Evolutionary conservation across 2,113 vertebrate genomes (phyloP), one percentile per base, ranked within the genome.

Genomic region (Pseudonaja textilis): DNA sequence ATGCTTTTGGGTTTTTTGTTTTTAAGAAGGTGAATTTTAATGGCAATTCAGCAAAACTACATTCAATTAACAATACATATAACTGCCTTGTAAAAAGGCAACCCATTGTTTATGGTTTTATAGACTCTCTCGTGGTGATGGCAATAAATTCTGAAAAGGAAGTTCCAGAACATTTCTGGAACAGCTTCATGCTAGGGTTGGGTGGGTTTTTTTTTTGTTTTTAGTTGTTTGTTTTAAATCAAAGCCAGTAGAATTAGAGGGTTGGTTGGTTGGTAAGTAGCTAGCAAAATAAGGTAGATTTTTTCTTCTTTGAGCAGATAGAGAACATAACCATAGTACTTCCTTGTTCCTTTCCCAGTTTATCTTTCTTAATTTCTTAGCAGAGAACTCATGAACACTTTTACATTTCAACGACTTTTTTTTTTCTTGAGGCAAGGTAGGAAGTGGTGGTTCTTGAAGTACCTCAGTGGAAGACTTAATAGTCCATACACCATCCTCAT

Each of bases 401-500:
- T 34, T 85, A 42, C 54, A 81, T 26, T 52, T 89, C 54, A 25
- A n/a, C 12, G 42, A 39, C 39, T 61, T 5, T 85, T 81, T 81
- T 3, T 29, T 3, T 69, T 25, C 47, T 64, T 57, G 89, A 86
- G 34, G 34, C 20, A 23, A 52, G 89, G 16, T 81, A 39, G 69
- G 69, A 52, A 87, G 8, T 42, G 2, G 5, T 14, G 20, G 10
- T 52, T 11, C 74, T 42, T n/a, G 57, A 29, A 10, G 39, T 54
- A 85, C n/a, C 42, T 47, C 16, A 18, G 0, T 9, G 25, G 2
- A 52, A n/a, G 61, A 23, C 39, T 94, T 7, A 64, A 81, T 10
- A 90, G 14, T 42, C 92, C 56, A 50, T 54, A 89, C 90, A 5
- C 45, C 91, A 85, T 93, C 34, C 87, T 90, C 92, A 93, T 47